Evolutionary conservation across 2,888 invertebrate species (phyloP), one percentile per base, ranked within the genome.

Genomic region (Ommatoiulus sabulosus): DNA sequence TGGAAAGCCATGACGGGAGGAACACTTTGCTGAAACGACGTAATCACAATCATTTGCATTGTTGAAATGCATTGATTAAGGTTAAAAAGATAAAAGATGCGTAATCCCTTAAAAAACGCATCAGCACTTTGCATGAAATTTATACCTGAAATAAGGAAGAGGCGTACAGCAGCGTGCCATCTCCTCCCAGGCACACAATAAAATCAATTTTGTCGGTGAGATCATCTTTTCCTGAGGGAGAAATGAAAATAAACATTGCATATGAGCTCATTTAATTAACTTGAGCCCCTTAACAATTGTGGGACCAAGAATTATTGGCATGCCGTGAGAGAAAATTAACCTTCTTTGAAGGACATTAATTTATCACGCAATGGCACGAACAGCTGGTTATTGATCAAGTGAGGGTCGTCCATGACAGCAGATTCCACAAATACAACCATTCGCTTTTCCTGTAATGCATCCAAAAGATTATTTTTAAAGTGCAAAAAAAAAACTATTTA

Each of bases 1-100:
- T 99, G 98, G 94, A 99, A 99, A 89, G 99, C 98, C 98, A 99
- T 98, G 86, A 99, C 97, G 0, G 99, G 99, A 84, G 99, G 99
- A 88, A 98, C 98, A 7, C 98, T 98, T 94, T 97, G 96, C 95
- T 99, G 85, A 44, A 85, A 85, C 10, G 17, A 12, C 44, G 15
- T 44, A 92, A 92, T 89, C 89, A 87, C 89, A 89, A 89, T n/a
- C 20, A 86, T 86, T 8, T 43, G 12, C 17, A 43, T 86, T 3
- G 44, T 43, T 84, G 12, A 43, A 17, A 10, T 17, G 43, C 5
- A 52, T 15, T 10, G 52, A 52, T 20, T 5, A 4, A n/a, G 63
- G n/a, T 63, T 63, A 3, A 63, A n/a, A n/a, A n/a, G n/a, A n/a
- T 63, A 63, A 20, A 63, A 63, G 17, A 63, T 63, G 63, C 63